Conservation (phyloP, 2,888 invertebrate species). For the Holacanthella duospinosa region DNA sequence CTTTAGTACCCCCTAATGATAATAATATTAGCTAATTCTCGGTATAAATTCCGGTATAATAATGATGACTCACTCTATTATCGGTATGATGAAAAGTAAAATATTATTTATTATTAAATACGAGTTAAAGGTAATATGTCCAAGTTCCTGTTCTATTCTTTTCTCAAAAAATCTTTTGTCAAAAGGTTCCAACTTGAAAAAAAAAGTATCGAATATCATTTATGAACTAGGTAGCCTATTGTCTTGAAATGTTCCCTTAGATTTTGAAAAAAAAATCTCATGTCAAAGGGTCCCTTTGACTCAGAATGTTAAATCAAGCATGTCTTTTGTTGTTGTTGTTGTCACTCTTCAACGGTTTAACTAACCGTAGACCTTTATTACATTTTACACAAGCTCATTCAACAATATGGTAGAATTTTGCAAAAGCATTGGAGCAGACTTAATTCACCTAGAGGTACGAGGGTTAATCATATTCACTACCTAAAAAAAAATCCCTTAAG, state of each 20-base stretch:
- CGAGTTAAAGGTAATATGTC: conserved; percentile 1
- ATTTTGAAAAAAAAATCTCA: no score
- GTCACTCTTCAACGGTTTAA: background rate
- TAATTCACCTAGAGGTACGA: no score
- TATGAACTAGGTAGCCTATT: no score
- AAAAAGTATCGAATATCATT: background rate
- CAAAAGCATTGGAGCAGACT: no score
- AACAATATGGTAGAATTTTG: background rate
- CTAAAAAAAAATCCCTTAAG: background rate
- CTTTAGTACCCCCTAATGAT: background rate
- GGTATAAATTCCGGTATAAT: background rate
- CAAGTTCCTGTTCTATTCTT: conserved; percentile 15
- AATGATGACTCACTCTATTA: background rate
- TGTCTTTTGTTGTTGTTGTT: conserved; percentile 21
- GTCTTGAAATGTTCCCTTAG: no score
- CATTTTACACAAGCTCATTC: background rate
- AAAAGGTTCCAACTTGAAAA: background rate
- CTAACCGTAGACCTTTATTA: background rate
- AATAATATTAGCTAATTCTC: background rate
- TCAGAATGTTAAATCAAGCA: conserved; percentile 18
- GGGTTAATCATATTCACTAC: background rate
- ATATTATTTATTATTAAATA: background rate
- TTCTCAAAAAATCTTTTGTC: conserved; percentile 5
- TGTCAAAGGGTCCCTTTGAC: conserved; percentile 3
- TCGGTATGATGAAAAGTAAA: background rate